Evolutionary conservation across 2,797 vertebrate genomes (phyloP).

Genomic region (Etheostoma perlongum): DNA sequence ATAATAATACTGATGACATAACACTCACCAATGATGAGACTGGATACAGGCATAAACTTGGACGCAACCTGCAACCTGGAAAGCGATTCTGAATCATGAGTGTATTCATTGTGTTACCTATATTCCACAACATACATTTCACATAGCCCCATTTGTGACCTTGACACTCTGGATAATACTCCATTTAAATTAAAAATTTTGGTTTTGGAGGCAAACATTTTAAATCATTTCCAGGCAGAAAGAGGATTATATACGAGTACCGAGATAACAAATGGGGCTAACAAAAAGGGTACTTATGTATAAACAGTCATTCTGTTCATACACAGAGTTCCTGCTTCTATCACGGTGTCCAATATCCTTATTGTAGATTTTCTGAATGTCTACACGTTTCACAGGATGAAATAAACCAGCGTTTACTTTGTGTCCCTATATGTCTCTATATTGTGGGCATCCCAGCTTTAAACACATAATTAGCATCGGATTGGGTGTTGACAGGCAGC

Average conservation of each 20-base stretch:
- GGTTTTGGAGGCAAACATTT: no score
- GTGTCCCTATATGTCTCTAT: background rate
- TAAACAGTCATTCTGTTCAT: no score
- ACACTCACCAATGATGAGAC: constrained; percentile 94
- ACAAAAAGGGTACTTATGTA: no score
- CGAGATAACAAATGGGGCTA: no score
- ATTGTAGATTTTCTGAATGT: background rate
- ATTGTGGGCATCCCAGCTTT: background rate
- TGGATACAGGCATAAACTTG: constrained; percentile 98
- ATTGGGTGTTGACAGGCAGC: constrained; percentile 50
- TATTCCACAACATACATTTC: background rate
- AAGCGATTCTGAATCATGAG: constrained; percentile 10
- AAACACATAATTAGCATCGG: background rate
- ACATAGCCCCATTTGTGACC: background rate
- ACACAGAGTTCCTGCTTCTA: no score
- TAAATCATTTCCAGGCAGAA: no score
- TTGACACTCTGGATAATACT: background rate
- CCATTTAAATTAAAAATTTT: background rate
- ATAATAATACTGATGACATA: background rate
- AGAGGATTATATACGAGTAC: no score
- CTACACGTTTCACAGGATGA: background rate
- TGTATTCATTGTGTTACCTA: background rate
- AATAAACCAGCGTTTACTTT: background rate
- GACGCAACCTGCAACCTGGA: constrained; percentile 95
- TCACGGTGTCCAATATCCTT: background rate